Base-by-base conservation (phyloP, 2,797 vertebrate genomes). In the Bucorvus abyssinicus region DNA sequence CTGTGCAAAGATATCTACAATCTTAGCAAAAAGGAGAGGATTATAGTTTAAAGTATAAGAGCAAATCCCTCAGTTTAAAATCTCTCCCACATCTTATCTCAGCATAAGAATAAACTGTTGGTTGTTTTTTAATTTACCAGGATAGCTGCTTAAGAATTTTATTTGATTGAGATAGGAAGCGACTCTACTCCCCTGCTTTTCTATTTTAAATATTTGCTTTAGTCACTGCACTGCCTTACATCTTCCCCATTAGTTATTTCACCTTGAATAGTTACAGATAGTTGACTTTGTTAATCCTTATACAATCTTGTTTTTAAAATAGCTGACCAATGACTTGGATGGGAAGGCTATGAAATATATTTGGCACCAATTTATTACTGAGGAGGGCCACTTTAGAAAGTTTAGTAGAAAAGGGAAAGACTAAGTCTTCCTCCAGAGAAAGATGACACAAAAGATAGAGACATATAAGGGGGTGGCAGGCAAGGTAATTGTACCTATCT, bases 181-280 rank as follows among this genome's bases (percentile, higher is more conserved):
- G 80, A 45, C 67, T 88, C 32, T 61, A 36, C 53, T 79, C 7
- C 69, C 45, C 19, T 38, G 63, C 4, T 90, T 78, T 81, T 63
- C 50, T 76, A 24, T 42, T 89, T 79, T 60, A 93, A 93, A 90
- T 82, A 73, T 67, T 88, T 88, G 15, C 59, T 92, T 94, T 78
- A 84, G 12, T 79, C n/a, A 24, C 16, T 42, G 7, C 56, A 16
- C 49, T 63, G n/a, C 12, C 55, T 84, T 76, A 80, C 30, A 38
- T 57, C 40, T 91, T 86, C 45, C 52, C n/a, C 42, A n/a, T 79
- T 69, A 90, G 50, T 84, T 78, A 94, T 93, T 34, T 67, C 32
- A 81, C 78, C 63, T 82, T 63, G 22, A 57, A 55, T 75, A 81
- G 75, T 94, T 87, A 71, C 30, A 44, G 69, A 45, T 6, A 81